These are phyloP conservation scores for Petrolisthes manimaculis DNA, from an alignment of 2,888 invertebrate genomes.

Conservation along the genomic window DNA sequence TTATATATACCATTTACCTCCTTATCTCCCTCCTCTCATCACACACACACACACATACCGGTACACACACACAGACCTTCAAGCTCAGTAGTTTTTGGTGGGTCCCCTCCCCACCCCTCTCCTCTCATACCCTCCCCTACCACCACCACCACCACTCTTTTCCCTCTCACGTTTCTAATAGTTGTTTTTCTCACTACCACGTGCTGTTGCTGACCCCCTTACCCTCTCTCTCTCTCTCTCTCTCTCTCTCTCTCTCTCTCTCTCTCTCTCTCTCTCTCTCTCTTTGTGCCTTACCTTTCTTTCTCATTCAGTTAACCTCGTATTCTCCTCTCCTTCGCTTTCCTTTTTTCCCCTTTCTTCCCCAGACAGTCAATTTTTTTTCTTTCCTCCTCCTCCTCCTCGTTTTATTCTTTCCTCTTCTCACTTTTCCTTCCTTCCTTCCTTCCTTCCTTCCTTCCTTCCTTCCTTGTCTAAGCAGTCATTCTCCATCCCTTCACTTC, in stretches of 20 bases:
- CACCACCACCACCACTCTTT: neutral
- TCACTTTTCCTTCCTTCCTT: neutral
- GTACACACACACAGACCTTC: no score
- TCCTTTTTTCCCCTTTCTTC: no score
- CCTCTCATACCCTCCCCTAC: neutral
- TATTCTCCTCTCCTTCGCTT: no score
- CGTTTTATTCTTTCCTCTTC: neutral
- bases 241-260: slow-evolving; percentile 42
- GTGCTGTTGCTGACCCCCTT: neutral
- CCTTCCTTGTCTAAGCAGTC: neutral
- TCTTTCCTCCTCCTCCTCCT: neutral
- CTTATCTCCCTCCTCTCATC: neutral
- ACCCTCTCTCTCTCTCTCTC: slow-evolving; percentile 6
- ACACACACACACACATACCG: no score
- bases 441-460: neutral
- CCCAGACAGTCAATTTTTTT: no score
- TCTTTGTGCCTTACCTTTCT: no score
- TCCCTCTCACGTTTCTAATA: neutral
- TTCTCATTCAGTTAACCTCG: no score
- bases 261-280: slow-evolving; percentile 25
- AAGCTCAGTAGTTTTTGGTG: no score
- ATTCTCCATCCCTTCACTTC: neutral
- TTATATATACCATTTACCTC: neutral
- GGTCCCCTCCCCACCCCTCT: neutral
- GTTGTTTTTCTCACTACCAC: neutral